phyloP scores from a whole-genome alignment of 2,113 vertebrate species.

The Neofelis nebulosa region DNA sequence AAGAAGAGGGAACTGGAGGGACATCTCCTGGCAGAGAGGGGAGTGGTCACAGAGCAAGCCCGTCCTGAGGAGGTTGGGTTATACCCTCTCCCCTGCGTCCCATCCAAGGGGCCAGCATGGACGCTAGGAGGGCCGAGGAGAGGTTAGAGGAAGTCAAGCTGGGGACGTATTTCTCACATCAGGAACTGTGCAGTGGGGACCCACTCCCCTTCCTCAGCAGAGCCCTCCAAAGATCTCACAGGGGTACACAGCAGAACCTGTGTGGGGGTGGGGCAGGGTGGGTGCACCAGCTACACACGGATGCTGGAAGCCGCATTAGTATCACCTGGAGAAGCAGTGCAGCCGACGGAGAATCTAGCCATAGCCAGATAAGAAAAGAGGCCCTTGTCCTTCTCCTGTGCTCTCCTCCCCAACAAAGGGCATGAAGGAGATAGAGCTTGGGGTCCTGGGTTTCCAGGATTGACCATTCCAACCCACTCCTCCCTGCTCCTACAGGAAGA shows the following conservation, averaged over 20 bases:
- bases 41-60: neutral
- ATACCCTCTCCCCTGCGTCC: neutral
- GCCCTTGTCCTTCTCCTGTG: neutral
- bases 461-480: neutral
- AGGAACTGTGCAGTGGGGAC: neutral
- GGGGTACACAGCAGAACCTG: neutral
- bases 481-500: neutral
- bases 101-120: rapidly evolving
- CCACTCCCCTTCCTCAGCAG: neutral
- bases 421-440: neutral
- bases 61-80: neutral
- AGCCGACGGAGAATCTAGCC: neutral
- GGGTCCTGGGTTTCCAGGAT: neutral
- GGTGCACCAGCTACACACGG: neutral
- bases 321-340: neutral
- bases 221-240: neutral
- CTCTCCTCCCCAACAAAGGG: neutral
- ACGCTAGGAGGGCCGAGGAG: neutral
- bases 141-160: neutral
- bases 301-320: rapidly evolving
- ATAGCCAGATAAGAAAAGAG: neutral
- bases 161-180: too few species aligned
- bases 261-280: neutral
- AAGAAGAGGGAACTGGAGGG: neutral
- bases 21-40: neutral